Evolutionary conservation across 1,140 invertebrate species (phyloP).

Genomic region (Halyomorpha halys): DNA sequence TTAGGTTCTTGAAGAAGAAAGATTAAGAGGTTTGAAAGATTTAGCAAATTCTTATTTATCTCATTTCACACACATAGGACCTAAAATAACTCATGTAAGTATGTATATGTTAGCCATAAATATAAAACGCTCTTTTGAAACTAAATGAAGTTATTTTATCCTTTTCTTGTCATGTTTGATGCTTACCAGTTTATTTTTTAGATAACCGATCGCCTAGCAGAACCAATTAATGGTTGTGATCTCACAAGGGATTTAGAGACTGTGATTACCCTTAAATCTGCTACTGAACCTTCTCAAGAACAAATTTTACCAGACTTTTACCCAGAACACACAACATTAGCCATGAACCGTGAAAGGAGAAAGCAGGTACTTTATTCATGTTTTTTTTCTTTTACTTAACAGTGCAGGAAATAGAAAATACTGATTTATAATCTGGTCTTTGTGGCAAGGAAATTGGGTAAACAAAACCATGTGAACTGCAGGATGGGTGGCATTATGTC

Average conservation of each 20-base stretch:
- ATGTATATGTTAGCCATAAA: no score
- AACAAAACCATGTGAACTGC: no score
- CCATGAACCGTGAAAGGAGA: conserved; percentile 82
- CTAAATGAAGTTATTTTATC: no score
- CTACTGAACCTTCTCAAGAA: conserved; percentile 51
- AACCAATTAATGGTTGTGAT: conserved; percentile 58
- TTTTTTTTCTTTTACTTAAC: no score
- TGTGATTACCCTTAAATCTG: conserved; percentile 49
- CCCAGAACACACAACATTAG: conserved; percentile 83
- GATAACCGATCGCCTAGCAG: conserved; percentile 55
- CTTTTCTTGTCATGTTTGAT: neutral
- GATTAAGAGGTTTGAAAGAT: conserved; percentile 69
- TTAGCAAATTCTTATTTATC: conserved; percentile 66
- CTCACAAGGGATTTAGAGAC: conserved; percentile 61
- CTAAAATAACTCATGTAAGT: conserved; percentile 44
- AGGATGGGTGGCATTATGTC: no score
- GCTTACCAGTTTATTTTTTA: conserved; percentile 33
- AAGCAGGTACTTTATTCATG: conserved; percentile 51
- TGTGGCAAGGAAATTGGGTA: no score
- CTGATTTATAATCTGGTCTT: no score
- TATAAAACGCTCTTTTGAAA: no score
- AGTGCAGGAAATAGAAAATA: no score
- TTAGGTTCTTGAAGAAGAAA: conserved; percentile 79
- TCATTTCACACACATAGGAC: conserved; percentile 62
- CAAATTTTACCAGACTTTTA: conserved; percentile 88